phyloP scores from a whole-genome alignment of 2,797 vertebrate genomes.

The Crenichthys baileyi region DNA sequence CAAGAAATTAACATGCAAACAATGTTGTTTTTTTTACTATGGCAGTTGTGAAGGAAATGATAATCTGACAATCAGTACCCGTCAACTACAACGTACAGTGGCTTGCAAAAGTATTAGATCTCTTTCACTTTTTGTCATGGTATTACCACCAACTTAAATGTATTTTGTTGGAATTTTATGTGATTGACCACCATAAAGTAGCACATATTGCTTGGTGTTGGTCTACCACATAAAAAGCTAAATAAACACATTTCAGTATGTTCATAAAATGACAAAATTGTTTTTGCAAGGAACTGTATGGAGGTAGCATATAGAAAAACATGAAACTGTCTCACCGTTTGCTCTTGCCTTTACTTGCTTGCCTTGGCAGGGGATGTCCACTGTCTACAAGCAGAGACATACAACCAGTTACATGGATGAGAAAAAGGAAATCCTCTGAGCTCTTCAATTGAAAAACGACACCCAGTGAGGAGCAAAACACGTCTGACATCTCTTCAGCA shows the following conservation, averaged over 20 bases:
- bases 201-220: neutral
- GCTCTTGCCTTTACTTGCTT: constrained; percentile 73
- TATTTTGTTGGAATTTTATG: too few relatives aligned
- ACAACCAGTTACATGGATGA: constrained; percentile 15
- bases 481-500: constrained; percentile 33
- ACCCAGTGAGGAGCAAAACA: constrained; percentile 32
- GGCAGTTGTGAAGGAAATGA: neutral
- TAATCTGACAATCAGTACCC: neutral
- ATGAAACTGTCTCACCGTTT: constrained; percentile 71
- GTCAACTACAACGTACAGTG: neutral
- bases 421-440: constrained; percentile 23
- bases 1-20: constrained; percentile 29
- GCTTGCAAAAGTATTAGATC: too few relatives aligned
- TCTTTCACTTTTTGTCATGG: neutral
- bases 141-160: neutral
- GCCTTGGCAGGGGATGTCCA: constrained; percentile 28
- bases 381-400: constrained; percentile 58
- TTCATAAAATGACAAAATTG: neutral
- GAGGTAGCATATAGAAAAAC: neutral
- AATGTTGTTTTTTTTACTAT: neutral
- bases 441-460: constrained; percentile 17
- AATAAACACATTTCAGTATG: neutral
- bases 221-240: neutral
- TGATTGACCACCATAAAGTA: too few relatives aligned
- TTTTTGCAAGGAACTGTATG: neutral